Conservation (phyloP, 2,888 invertebrate genomes). For the Piscicola geometra region DNA sequence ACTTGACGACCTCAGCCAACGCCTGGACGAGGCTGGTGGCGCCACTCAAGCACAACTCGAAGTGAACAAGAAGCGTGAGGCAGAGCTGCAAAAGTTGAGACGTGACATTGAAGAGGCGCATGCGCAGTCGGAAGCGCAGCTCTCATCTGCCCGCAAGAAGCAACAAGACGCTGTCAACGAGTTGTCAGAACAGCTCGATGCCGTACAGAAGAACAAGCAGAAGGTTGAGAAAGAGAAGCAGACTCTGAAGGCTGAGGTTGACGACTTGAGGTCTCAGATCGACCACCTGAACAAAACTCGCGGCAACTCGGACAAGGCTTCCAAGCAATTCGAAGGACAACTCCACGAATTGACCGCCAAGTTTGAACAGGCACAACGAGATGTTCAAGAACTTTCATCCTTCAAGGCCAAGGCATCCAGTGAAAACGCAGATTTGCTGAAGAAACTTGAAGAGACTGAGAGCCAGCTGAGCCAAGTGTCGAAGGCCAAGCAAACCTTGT, state of each 20-base stretch:
- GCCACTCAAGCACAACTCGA: conserved; percentile 93
- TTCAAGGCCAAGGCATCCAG: conserved; percentile 91
- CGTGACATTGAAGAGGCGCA: conserved; percentile 95
- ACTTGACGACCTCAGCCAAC: conserved; percentile 70
- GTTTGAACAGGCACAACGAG: conserved; percentile 94
- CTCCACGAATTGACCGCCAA: conserved; percentile 90
- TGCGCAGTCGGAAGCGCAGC: conserved; percentile 95
- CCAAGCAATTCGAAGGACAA: conserved; percentile 93
- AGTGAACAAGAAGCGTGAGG: conserved; percentile 99
- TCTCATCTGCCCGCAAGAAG: conserved; percentile 97
- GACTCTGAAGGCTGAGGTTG: conserved; percentile 94
- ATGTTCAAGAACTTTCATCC: conserved; percentile 78
- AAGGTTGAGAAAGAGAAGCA: conserved; percentile 94
- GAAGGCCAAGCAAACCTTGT: conserved; percentile 83
- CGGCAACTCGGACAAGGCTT: conserved; percentile 97
- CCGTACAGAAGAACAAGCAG: conserved; percentile 97
- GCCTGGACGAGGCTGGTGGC: conserved; percentile 90
- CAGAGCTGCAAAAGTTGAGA: conserved; percentile 95
- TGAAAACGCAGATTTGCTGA: conserved; percentile 86
- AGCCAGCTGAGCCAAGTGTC: conserved; percentile 89
- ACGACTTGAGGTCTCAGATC: conserved; percentile 91
- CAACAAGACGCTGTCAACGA: conserved; percentile 98
- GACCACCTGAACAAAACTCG: conserved; percentile 96
- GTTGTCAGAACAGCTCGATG: conserved; percentile 99
- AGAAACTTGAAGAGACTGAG: conserved; percentile 97